Percentiles rank a stretch among this genome's conserved stretches.
These are phyloP conservation scores for Magallana nippona DNA, from an alignment of 2,888 invertebrate genomes.

Conservation along the genomic window DNA sequence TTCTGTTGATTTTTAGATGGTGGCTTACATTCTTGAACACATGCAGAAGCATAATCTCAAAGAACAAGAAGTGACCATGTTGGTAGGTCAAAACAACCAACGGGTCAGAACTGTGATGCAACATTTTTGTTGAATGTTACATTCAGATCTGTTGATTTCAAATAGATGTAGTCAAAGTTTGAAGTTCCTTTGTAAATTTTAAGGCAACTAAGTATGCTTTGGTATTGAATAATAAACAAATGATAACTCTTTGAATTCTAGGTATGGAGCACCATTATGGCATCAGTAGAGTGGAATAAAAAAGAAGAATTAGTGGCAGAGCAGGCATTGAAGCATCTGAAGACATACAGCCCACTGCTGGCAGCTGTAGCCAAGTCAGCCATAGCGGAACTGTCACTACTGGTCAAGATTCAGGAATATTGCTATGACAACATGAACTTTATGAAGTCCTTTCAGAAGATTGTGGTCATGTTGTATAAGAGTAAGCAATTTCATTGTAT, in stretches of 20 bases:
- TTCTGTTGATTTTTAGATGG: constrained; percentile 76
- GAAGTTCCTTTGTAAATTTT: no score
- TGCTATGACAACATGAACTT: constrained; percentile 99
- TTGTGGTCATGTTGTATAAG: constrained; percentile 97
- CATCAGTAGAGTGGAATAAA: constrained; percentile 98
- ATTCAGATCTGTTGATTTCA: no score
- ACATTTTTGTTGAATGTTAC: no score
- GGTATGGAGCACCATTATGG: constrained; percentile 97
- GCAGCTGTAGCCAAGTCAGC: constrained; percentile 92
- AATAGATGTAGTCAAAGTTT: no score
- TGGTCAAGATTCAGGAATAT: constrained; percentile 96
- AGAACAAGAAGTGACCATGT: constrained; percentile 93
- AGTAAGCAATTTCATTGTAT: constrained; percentile 81
- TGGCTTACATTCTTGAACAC: constrained; percentile 91
- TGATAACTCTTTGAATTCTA: constrained; percentile 73
- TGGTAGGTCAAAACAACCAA: constrained; percentile 83
- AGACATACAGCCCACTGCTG: constrained; percentile 90
- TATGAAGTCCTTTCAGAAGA: constrained; percentile 98
- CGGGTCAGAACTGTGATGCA: no score
- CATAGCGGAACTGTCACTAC: constrained; percentile 92
- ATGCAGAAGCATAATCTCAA: constrained; percentile 88
- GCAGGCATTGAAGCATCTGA: constrained; percentile 88
- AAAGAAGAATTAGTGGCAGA: constrained; percentile 97
- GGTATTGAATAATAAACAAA: background rate
- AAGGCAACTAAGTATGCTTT: no score